These are phyloP conservation scores for Monochamus saltuarius DNA, from an alignment of 1,140 invertebrate genomes.

Conservation along the genomic window DNA sequence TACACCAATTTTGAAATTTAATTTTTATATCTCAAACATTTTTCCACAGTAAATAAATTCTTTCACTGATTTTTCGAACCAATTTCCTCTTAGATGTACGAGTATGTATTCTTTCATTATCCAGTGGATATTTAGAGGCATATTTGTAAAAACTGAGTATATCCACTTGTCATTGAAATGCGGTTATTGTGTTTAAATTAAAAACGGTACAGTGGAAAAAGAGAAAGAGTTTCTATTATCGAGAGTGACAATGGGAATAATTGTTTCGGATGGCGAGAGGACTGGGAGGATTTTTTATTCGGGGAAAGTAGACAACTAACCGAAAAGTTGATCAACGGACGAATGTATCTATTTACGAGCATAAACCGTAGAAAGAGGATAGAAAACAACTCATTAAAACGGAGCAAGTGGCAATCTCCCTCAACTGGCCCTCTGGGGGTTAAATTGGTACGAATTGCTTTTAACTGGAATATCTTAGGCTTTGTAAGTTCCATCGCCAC, in stretches of 20 bases:
- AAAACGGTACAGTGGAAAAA: neutral
- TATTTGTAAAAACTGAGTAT: too few relatives aligned
- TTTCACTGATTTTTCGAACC: too few relatives aligned
- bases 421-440: slow-evolving; percentile 31
- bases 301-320: slow-evolving; percentile 16
- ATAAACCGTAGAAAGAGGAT: slow-evolving; percentile 32
- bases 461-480: slow-evolving; percentile 33
- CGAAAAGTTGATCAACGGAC: slow-evolving; percentile 22
- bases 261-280: slow-evolving; percentile 5
- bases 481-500: slow-evolving; percentile 25
- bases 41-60: too few relatives aligned
- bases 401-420: slow-evolving; percentile 38
- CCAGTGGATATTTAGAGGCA: too few relatives aligned
- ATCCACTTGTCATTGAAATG: neutral
- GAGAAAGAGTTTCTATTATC: slow-evolving; percentile 10
- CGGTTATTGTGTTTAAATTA: neutral
- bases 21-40: too few relatives aligned
- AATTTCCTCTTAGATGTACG: too few relatives aligned
- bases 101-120: too few relatives aligned
- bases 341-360: slow-evolving; percentile 32
- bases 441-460: slow-evolving; percentile 33
- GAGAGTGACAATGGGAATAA: slow-evolving; percentile 17
- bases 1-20: neutral
- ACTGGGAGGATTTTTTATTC: slow-evolving; percentile 6
- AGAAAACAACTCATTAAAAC: slow-evolving; percentile 41